phyloP scores from a whole-genome alignment of 1,140 invertebrate species.

The Conopomorpha cramerella region DNA sequence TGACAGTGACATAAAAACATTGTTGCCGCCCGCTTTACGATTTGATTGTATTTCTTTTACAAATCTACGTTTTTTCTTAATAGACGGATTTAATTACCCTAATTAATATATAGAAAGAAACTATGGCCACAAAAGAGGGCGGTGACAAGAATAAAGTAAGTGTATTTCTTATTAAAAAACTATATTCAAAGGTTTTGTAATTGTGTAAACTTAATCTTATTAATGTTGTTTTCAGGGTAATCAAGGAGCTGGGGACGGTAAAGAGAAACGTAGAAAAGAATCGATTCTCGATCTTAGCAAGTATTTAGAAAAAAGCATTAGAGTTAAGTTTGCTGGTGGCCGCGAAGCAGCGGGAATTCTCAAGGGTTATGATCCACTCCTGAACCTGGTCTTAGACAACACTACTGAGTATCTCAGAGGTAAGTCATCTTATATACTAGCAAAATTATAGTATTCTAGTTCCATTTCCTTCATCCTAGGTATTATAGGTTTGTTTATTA shows the following conservation, averaged over 20 bases:
- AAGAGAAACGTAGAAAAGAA: slow-evolving; percentile 96
- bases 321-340: slow-evolving; percentile 98
- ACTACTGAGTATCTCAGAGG: slow-evolving; percentile 94
- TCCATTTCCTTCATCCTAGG: too few relatives aligned
- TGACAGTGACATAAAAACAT: too few relatives aligned
- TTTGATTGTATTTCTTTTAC: too few relatives aligned
- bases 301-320: slow-evolving; percentile 95
- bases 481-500: too few relatives aligned
- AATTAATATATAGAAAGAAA: too few relatives aligned
- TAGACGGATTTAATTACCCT: too few relatives aligned
- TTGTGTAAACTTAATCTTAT: too few relatives aligned
- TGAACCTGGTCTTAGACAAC: slow-evolving; percentile 97
- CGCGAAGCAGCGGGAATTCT: slow-evolving; percentile 95
- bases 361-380: slow-evolving; percentile 96
- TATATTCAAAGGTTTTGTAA: too few relatives aligned
- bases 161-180: too few relatives aligned
- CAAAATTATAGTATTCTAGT: too few relatives aligned
- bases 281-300: slow-evolving; percentile 96
- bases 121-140: slow-evolving; percentile 44
- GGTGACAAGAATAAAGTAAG: slow-evolving; percentile 38
- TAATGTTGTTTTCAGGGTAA: slow-evolving; percentile 16
- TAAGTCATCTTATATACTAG: slow-evolving; percentile 38
- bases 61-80: too few relatives aligned
- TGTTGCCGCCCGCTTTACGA: too few relatives aligned
- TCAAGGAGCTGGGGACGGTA: slow-evolving; percentile 66